phyloP scores from a whole-genome alignment of 2,797 vertebrate genomes.

The Cirrhinus mrigala region DNA sequence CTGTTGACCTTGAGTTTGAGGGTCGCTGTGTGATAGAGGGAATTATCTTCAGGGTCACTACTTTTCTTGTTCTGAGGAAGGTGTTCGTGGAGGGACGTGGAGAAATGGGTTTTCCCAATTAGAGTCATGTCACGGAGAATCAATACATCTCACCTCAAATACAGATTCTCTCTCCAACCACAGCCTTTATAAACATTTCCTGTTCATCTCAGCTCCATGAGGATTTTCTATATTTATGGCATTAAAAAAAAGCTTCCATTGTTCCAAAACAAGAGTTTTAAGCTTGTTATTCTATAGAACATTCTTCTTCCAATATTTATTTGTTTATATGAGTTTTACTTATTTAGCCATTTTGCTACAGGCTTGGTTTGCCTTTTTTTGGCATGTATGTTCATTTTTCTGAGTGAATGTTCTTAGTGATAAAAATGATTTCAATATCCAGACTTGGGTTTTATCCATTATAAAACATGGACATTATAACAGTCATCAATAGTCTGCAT shows the following conservation, averaged over 20 bases:
- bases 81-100: slow-evolving; percentile 22
- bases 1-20: slow-evolving; percentile 21
- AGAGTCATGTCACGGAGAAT: slow-evolving; percentile 67
- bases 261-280: background rate
- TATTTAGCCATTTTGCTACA: too few species aligned
- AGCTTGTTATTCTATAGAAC: background rate
- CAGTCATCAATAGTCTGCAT: background rate
- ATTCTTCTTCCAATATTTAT: too few species aligned
- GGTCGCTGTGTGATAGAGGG: slow-evolving; percentile 34
- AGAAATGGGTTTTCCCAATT: slow-evolving; percentile 69
- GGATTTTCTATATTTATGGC: slow-evolving; percentile 56
- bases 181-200: slow-evolving; percentile 48
- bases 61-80: slow-evolving; percentile 24
- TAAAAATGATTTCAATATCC: background rate
- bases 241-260: background rate
- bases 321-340: too few species aligned
- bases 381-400: background rate
- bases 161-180: slow-evolving; percentile 44
- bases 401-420: background rate
- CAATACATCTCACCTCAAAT: slow-evolving; percentile 67
- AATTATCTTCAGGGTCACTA: slow-evolving; percentile 42
- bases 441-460: background rate
- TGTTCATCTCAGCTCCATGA: slow-evolving; percentile 50
- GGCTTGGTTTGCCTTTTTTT: too few species aligned
- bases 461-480: background rate